These are phyloP conservation scores for Ormyrus labotus DNA, from an alignment of 2,888 invertebrate genomes.

Conservation along the genomic window DNA sequence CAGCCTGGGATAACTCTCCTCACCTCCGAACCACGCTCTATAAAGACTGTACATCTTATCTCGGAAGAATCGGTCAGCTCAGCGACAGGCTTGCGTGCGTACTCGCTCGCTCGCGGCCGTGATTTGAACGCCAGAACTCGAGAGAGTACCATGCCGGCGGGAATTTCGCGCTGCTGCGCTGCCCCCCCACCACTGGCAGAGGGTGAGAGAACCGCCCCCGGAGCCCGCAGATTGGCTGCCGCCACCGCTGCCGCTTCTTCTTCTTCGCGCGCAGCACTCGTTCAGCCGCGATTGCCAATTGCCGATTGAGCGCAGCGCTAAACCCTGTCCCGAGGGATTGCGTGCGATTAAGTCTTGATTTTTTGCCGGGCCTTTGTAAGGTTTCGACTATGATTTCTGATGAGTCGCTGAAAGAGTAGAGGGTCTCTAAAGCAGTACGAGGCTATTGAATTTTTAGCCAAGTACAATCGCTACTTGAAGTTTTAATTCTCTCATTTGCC, in stretches of 20 bases:
- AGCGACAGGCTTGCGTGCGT: slow-evolving; percentile 7
- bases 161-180: slow-evolving; percentile 48
- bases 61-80: too few relatives aligned
- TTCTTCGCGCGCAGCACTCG: slow-evolving; percentile 49
- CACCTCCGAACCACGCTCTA: slow-evolving; percentile 74
- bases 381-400: background rate
- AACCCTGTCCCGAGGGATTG: background rate
- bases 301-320: slow-evolving; percentile 29
- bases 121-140: slow-evolving; percentile 74
- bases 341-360: background rate
- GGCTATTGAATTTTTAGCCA: too few relatives aligned
- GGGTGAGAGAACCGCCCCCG: slow-evolving; percentile 70
- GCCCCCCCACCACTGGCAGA: slow-evolving; percentile 53
- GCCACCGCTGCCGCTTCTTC: slow-evolving; percentile 19
- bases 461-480: too few relatives aligned
- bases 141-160: slow-evolving; percentile 43
- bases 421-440: background rate
- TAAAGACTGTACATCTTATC: slow-evolving; percentile 75
- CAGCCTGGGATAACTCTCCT: slow-evolving; percentile 65
- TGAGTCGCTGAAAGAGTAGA: background rate
- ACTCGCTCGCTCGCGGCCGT: slow-evolving; percentile 53
- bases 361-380: background rate
- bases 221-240: slow-evolving; percentile 42
- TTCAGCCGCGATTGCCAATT: slow-evolving; percentile 48
- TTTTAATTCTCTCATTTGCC: background rate